Percentiles rank a stretch among this genome's conserved stretches.
Evolutionary conservation across 2,888 invertebrate species (phyloP).

Genomic region (Lysandra coridon): DNA sequence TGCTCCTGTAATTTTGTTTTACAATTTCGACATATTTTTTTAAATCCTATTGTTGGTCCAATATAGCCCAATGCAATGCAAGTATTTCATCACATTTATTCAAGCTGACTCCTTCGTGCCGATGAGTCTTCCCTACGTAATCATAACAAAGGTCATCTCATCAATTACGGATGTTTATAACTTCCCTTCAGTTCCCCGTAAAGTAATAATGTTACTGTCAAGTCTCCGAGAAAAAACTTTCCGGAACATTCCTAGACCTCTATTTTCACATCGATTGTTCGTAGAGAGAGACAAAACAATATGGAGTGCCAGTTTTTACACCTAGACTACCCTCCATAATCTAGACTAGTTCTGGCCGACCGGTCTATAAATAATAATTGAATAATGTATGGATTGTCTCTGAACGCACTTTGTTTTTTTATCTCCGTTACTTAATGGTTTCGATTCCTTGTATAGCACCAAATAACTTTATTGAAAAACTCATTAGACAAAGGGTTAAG

Average conservation of each 20-base stretch:
- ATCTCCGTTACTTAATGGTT: conserved; percentile 4
- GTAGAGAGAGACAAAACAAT: conserved; percentile 35
- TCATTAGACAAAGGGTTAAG: conserved; percentile 9
- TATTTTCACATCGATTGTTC: conserved; percentile 20
- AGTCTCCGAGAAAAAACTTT: conserved; percentile 3
- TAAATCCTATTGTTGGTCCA: too few relatives aligned
- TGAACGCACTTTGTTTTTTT: conserved; percentile 24
- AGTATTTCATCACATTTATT: too few relatives aligned
- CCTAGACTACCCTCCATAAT: conserved; percentile 33
- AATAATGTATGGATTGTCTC: conserved; percentile 51
- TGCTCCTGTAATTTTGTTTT: not conserved
- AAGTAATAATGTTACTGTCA: not conserved
- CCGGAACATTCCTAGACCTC: conserved; percentile 11
- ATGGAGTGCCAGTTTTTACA: conserved; percentile 32
- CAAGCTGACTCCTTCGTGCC: too few relatives aligned
- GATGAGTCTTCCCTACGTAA: too few relatives aligned
- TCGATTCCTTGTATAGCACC: not conserved
- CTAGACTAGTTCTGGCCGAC: conserved; percentile 43
- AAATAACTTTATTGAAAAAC: conserved; percentile 27
- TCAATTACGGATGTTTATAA: not conserved
- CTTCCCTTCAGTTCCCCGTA: not conserved
- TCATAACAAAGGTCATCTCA: not conserved
- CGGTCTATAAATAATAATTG: conserved; percentile 57
- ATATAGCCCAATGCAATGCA: too few relatives aligned
- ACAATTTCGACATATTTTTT: not conserved